Evolutionary conservation across 2,888 invertebrate species (phyloP).

Genomic region (Heterodera filipjevi): DNA sequence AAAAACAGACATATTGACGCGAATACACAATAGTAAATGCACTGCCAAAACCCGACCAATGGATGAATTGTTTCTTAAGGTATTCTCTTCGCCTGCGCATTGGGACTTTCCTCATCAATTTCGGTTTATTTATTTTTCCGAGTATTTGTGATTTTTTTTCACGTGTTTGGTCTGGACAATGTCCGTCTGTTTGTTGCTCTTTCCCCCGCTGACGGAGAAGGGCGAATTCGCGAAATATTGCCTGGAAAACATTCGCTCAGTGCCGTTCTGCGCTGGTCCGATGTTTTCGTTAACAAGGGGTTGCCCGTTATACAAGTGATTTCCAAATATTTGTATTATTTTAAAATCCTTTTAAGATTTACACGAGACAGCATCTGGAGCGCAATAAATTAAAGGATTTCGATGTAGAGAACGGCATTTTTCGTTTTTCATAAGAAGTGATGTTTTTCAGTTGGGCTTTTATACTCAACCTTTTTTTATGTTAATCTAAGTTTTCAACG

Average conservation of each 20-base stretch:
- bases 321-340: too few species aligned
- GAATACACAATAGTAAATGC: not conserved
- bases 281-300: conserved; percentile 48
- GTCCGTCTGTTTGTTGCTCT: conserved; percentile 53
- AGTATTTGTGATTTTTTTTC: not conserved
- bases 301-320: conserved; percentile 56
- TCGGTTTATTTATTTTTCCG: conserved; percentile 18
- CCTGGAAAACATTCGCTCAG: conserved; percentile 22
- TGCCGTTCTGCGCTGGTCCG: conserved; percentile 35
- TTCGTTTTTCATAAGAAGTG: too few species aligned
- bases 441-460: too few species aligned
- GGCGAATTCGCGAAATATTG: conserved; percentile 20
- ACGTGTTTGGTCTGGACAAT: conserved; percentile 47
- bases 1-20: conserved; percentile 31
- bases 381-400: not conserved
- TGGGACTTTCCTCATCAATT: conserved; percentile 72
- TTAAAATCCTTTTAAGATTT: too few species aligned
- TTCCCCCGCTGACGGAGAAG: conserved; percentile 40
- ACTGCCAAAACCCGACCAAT: not conserved
- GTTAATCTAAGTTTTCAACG: too few species aligned
- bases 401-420: not conserved
- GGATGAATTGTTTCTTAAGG: not conserved
- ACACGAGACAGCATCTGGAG: not conserved
- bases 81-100: conserved; percentile 69
- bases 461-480: too few species aligned